Evolutionary conservation across 1,140 invertebrate species (phyloP).

Genomic region (Mycetomoellerius zeteki): DNA sequence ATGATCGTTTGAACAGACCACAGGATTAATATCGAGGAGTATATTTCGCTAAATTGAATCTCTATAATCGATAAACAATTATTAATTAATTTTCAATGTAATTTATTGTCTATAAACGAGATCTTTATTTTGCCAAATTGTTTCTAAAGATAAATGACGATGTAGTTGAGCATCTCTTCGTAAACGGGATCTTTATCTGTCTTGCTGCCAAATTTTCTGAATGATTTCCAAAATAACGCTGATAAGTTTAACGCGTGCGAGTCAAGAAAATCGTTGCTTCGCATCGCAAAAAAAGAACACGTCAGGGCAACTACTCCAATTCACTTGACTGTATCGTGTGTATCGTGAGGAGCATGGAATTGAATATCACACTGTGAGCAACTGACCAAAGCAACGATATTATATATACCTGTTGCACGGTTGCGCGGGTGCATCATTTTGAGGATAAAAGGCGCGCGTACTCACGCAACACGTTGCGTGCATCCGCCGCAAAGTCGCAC

Average conservation of each 20-base stretch:
- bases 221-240: not conserved
- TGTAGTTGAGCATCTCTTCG: not conserved
- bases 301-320: conserved; percentile 25
- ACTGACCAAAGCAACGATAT: not conserved
- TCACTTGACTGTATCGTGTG: too few relatives aligned
- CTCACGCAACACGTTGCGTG: not conserved
- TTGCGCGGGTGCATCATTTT: conserved; percentile 31
- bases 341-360: not conserved
- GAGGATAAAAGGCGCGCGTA: not conserved
- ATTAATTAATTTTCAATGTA: not conserved
- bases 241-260: not conserved
- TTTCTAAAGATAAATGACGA: not conserved
- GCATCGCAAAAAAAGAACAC: not conserved
- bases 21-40: not conserved
- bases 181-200: not conserved
- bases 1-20: too few relatives aligned
- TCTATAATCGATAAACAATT: not conserved
- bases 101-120: not conserved
- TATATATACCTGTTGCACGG: conserved; percentile 25
- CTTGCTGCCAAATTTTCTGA: not conserved
- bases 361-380: conserved; percentile 35
- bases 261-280: not conserved
- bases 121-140: not conserved
- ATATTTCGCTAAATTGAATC: not conserved
- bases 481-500: not conserved